phyloP scores from a whole-genome alignment of 1,140 invertebrate species.

The Ladona fulva region DNA sequence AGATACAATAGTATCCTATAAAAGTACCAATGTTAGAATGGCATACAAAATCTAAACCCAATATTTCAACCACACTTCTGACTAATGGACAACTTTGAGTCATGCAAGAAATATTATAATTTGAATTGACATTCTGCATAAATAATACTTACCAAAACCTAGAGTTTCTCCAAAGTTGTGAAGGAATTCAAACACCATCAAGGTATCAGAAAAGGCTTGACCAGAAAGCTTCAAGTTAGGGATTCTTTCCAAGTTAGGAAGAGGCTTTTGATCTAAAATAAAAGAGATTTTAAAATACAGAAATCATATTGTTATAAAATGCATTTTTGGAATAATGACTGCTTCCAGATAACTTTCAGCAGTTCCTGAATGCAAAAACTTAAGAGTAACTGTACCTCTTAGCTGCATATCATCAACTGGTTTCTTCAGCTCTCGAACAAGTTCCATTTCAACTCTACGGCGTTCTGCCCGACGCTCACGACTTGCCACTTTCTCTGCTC shows the following conservation, averaged over 20 bases:
- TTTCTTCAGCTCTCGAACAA: slow-evolving; percentile 74
- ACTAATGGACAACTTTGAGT: too few relatives aligned
- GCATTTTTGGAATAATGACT: background rate
- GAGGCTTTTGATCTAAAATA: slow-evolving; percentile 48
- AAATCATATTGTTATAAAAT: too few relatives aligned
- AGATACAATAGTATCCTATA: too few relatives aligned
- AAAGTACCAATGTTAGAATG: too few relatives aligned
- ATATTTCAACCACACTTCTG: too few relatives aligned
- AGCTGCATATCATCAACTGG: slow-evolving; percentile 79
- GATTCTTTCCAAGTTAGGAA: slow-evolving; percentile 70
- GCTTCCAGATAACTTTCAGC: background rate
- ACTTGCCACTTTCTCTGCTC: slow-evolving; percentile 64
- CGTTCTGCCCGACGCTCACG: slow-evolving; percentile 78
- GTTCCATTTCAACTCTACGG: slow-evolving; percentile 71
- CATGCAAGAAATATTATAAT: too few relatives aligned
- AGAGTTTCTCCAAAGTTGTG: slow-evolving; percentile 91
- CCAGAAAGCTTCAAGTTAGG: slow-evolving; percentile 72
- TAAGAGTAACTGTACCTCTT: slow-evolving; percentile 36
- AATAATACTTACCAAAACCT: slow-evolving; percentile 64
- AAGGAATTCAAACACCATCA: slow-evolving; percentile 92
- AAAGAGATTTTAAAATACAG: slow-evolving; percentile 8
- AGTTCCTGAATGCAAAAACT: slow-evolving; percentile 16
- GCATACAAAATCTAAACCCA: too few relatives aligned
- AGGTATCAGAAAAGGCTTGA: slow-evolving; percentile 78
- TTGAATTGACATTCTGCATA: too few relatives aligned